Conservation (phyloP, 2,113 vertebrate species). For the Bostrychus sinensis region DNA sequence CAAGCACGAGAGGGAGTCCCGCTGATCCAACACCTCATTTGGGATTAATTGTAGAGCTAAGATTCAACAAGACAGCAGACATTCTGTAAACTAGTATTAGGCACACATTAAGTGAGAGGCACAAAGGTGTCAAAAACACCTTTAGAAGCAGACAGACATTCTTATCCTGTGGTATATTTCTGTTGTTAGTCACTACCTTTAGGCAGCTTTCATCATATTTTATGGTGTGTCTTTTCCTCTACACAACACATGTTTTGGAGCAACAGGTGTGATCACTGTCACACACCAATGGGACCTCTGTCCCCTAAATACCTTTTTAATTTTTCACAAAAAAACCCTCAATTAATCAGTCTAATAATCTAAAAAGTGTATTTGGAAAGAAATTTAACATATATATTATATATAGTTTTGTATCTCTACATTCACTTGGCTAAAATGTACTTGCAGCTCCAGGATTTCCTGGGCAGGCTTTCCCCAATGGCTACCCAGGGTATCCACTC, state of each 20-base stretch:
- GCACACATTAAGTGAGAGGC: slow-evolving; percentile 10
- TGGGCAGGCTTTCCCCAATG: slow-evolving; percentile 90
- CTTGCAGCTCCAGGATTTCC: slow-evolving; percentile 87
- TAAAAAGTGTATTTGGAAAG: too few relatives aligned
- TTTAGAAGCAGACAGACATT: neutral
- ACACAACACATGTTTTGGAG: too few relatives aligned
- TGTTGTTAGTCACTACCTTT: neutral
- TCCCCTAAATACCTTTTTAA: too few relatives aligned
- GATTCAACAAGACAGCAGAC: slow-evolving; percentile 16
- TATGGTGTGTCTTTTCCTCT: neutral
- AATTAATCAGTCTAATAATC: too few relatives aligned
- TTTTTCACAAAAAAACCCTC: too few relatives aligned
- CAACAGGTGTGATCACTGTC: too few relatives aligned
- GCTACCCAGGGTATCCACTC: slow-evolving; percentile 89
- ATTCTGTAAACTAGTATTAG: slow-evolving; percentile 24
- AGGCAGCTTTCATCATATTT: neutral
- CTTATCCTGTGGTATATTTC: neutral
- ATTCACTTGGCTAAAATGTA: slow-evolving; percentile 15
- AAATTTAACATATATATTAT: too few relatives aligned
- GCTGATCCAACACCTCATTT: slow-evolving; percentile 27
- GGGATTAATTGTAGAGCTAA: slow-evolving; percentile 30
- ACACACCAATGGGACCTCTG: too few relatives aligned
- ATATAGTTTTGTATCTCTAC: too few relatives aligned
- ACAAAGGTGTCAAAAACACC: slow-evolving; percentile 14
- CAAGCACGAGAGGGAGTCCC: neutral